phyloP scores from a whole-genome alignment of 2,113 vertebrate species.

The Calonectris borealis region DNA sequence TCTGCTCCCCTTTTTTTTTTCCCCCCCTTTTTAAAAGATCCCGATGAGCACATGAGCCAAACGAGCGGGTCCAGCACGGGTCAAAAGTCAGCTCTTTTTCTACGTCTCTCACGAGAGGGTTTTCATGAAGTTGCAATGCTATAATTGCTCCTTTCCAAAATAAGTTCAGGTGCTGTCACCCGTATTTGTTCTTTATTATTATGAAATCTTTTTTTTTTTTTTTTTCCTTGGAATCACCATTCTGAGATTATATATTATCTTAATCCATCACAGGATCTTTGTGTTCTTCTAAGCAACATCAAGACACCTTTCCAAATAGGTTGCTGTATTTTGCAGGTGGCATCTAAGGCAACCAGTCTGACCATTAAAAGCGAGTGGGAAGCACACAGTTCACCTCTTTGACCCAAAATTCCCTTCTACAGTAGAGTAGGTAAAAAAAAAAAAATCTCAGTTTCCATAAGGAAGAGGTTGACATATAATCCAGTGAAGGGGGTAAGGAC shows the following conservation, averaged over 20 bases:
- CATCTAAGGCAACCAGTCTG: not conserved
- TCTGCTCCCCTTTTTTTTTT: not conserved
- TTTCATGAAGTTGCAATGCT: not conserved
- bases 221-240: not conserved
- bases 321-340: not conserved
- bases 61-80: conserved; percentile 13
- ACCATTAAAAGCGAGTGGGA: not conserved
- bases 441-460: not conserved
- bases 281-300: not conserved
- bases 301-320: not conserved
- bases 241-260: not conserved
- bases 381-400: not conserved
- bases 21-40: not conserved
- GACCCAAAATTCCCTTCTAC: not conserved
- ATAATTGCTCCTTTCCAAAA: not conserved
- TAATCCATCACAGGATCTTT: not conserved
- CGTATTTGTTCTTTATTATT: not conserved
- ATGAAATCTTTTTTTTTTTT: not conserved
- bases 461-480: not conserved
- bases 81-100: not conserved
- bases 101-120: not conserved
- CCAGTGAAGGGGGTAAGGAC: not conserved
- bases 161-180: not conserved
- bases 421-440: not conserved
- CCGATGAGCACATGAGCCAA: not conserved